phyloP scores from a whole-genome alignment of 1,140 invertebrate species.

The Drosophila parabipectinata region DNA sequence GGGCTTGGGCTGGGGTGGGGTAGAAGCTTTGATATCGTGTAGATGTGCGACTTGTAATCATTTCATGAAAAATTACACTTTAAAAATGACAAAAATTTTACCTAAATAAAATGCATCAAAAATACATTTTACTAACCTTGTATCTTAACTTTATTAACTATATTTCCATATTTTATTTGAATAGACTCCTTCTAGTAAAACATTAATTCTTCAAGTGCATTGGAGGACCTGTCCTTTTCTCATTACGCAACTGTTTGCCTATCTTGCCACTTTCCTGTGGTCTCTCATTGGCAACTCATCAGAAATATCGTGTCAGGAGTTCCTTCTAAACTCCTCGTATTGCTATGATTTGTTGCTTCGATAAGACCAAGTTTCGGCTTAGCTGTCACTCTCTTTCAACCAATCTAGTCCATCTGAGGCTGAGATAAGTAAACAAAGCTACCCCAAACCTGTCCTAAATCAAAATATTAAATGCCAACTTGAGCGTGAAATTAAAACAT shows the following conservation, averaged over 20 bases:
- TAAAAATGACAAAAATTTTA: not conserved
- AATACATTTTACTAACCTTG: not conserved
- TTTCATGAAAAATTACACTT: constrained; percentile 39
- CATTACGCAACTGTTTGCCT: constrained; percentile 38
- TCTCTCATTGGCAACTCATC: constrained; percentile 32
- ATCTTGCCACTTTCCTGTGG: constrained; percentile 17
- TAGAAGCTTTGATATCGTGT: not conserved
- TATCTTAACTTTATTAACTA: not conserved
- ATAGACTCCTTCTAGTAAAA: not conserved
- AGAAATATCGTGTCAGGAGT: constrained; percentile 35
- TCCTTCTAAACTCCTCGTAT: constrained; percentile 7
- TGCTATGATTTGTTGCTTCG: constrained; percentile 26
- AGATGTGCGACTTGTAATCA: constrained; percentile 16
- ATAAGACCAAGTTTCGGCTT: constrained; percentile 21
- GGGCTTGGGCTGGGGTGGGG: not conserved
- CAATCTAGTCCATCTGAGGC: constrained; percentile 18
- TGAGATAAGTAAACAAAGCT: constrained; percentile 32
- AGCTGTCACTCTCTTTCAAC: constrained; percentile 29
- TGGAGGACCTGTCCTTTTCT: constrained; percentile 15
- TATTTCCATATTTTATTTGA: no score
- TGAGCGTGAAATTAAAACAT: constrained; percentile 81
- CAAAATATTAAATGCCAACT: constrained; percentile 75
- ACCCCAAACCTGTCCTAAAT: constrained; percentile 15
- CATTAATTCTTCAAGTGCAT: constrained; percentile 10
- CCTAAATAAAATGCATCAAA: not conserved